These are phyloP conservation scores for Philereme vetulata DNA, from an alignment of 2,888 invertebrate genomes.

Conservation along the genomic window DNA sequence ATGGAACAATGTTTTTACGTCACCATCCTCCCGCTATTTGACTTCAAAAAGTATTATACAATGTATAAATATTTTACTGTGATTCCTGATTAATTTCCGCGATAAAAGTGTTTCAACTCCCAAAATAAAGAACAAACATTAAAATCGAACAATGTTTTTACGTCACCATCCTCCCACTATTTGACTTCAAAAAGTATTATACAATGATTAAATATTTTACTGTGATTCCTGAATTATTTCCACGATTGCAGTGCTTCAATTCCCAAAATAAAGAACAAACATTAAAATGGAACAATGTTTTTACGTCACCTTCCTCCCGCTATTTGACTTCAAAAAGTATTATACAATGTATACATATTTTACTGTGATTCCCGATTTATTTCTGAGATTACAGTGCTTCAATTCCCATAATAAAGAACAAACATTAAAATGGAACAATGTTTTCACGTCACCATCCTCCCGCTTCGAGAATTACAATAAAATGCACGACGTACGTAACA, in stretches of 20 bases:
- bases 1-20: slow-evolving; percentile 17
- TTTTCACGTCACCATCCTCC: slow-evolving; percentile 18
- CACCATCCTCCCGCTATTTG: slow-evolving; percentile 14
- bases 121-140: slow-evolving; percentile 7
- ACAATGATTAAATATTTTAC: too few species aligned
- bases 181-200: slow-evolving; percentile 35
- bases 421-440: slow-evolving; percentile 13
- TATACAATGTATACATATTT: slow-evolving; percentile 27
- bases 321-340: slow-evolving; percentile 27
- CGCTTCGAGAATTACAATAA: slow-evolving; percentile 34
- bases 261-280: slow-evolving; percentile 5
- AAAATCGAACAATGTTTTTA: slow-evolving; percentile 19
- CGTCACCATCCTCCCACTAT: slow-evolving; percentile 16
- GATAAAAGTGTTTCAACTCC: neutral
- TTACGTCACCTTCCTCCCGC: slow-evolving; percentile 15
- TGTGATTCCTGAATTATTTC: too few species aligned
- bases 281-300: slow-evolving; percentile 18
- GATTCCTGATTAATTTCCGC: too few species aligned
- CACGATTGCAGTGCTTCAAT: neutral
- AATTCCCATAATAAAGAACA: slow-evolving; percentile 1
- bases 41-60: slow-evolving; percentile 33
- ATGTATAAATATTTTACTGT: slow-evolving; percentile 13
- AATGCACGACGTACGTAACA: slow-evolving; percentile 36
- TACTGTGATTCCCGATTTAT: too few species aligned
- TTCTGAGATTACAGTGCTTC: too few species aligned